Evolutionary conservation across 2,888 invertebrate genomes (phyloP).

Genomic region (Pollenia angustigena): DNA sequence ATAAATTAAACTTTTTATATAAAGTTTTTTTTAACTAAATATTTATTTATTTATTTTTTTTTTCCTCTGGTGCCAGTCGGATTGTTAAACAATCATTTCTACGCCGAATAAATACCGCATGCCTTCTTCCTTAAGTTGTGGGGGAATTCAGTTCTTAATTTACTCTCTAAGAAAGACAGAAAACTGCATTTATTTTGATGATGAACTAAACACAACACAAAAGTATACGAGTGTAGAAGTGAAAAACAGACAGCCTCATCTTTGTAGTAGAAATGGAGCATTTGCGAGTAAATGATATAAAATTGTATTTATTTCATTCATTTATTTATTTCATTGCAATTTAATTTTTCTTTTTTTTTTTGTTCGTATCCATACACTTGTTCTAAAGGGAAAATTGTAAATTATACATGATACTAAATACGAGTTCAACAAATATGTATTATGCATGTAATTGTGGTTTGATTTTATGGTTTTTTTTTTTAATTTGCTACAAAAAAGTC

Average conservation of each 20-base stretch:
- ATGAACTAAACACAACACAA: slow-evolving; percentile 5
- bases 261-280: slow-evolving; percentile 22
- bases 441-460: slow-evolving; percentile 72
- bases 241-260: slow-evolving; percentile 3
- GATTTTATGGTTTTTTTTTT: slow-evolving; percentile 63
- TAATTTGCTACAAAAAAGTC: slow-evolving; percentile 21
- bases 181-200: slow-evolving; percentile 18
- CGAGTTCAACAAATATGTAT: slow-evolving; percentile 56
- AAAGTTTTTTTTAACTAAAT: slow-evolving; percentile 10
- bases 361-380: not conserved
- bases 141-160: slow-evolving; percentile 53
- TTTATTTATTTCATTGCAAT: slow-evolving; percentile 42
- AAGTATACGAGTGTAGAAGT: not conserved
- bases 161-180: slow-evolving; percentile 8
- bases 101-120: slow-evolving; percentile 11
- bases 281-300: slow-evolving; percentile 28
- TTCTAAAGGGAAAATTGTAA: slow-evolving; percentile 38
- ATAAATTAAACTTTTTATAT: slow-evolving; percentile 26
- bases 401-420: slow-evolving; percentile 56
- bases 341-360: slow-evolving; percentile 3
- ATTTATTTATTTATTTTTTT: slow-evolving; percentile 16
- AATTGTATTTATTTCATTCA: slow-evolving; percentile 55
- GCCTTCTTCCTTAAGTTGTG: slow-evolving; percentile 26
- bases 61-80: slow-evolving; percentile 64
- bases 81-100: slow-evolving; percentile 51